Conservation (phyloP, 2,113 vertebrate genomes). For the Trachemys scripta region DNA sequence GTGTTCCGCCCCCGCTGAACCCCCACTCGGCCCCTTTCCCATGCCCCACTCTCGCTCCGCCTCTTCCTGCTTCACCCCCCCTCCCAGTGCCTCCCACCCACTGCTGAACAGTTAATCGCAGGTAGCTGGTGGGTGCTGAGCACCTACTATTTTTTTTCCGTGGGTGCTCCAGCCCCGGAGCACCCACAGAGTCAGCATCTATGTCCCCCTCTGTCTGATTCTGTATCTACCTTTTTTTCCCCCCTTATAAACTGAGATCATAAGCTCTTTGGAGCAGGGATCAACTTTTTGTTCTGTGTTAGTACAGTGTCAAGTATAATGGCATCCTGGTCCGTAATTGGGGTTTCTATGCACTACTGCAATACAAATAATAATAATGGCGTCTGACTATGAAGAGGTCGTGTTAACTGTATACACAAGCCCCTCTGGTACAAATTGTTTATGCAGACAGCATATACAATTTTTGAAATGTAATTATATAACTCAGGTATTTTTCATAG, state of each 20-base stretch:
- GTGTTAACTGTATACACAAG: neutral
- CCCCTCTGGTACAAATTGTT: neutral
- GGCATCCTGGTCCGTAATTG: neutral
- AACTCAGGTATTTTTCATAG: slow-evolving; percentile 19
- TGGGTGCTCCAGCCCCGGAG: too few species aligned
- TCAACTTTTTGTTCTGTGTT: neutral
- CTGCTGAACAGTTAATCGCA: too few species aligned
- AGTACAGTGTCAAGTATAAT: neutral
- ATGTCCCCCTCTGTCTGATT: neutral
- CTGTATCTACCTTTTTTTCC: neutral
- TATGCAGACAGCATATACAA: neutral
- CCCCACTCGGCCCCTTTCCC: too few species aligned
- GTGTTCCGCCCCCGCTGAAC: too few species aligned
- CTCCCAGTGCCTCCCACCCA: too few species aligned
- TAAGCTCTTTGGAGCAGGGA: neutral
- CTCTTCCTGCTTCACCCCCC: too few species aligned
- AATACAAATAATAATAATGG: neutral
- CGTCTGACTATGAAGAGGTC: neutral
- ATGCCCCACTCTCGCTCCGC: too few species aligned
- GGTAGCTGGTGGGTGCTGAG: too few species aligned
- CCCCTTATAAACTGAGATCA: too few species aligned
- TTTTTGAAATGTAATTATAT: neutral
- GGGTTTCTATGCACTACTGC: fast-evolving
- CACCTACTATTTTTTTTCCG: too few species aligned
- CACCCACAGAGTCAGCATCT: too few species aligned